These are phyloP conservation scores for Melanotaenia trifasciata DNA, from an alignment of 2,797 vertebrate genomes.

Conservation along the genomic window DNA sequence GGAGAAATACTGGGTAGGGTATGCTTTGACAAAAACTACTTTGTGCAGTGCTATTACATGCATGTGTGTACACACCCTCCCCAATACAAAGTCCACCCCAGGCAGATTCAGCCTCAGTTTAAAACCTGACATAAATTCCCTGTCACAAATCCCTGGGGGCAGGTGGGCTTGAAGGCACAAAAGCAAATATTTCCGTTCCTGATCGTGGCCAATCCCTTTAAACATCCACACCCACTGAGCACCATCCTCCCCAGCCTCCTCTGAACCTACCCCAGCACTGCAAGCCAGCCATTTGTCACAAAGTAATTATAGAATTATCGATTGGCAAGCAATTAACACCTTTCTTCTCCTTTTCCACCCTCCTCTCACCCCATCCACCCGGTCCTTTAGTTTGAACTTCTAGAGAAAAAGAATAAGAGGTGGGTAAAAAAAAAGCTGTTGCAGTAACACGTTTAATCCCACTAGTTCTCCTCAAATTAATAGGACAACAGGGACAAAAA, in stretches of 20 bases:
- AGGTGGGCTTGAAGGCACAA: conserved; percentile 82
- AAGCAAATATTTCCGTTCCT: conserved; percentile 88
- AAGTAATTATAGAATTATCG: conserved; percentile 91
- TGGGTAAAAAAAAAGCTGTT: conserved; percentile 40
- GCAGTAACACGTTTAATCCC: conserved; percentile 85
- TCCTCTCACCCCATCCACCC: conserved; percentile 52
- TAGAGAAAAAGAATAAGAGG: conserved; percentile 68
- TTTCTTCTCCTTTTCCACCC: conserved; percentile 74
- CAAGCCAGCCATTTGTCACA: conserved; percentile 87
- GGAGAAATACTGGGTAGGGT: conserved; percentile 31
- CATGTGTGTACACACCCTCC: conserved; percentile 21
- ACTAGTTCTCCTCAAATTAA: conserved; percentile 83
- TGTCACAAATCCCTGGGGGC: conserved; percentile 81
- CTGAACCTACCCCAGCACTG: conserved; percentile 72
- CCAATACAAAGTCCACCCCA: conserved; percentile 8
- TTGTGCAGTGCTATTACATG: conserved; percentile 43
- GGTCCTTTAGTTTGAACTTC: conserved; percentile 85
- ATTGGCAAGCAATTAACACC: conserved; percentile 88
- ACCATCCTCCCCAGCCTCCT: conserved; percentile 55
- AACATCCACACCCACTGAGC: conserved; percentile 75
- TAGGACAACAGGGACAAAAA: conserved; percentile 81
- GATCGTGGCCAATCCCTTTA: conserved; percentile 81
- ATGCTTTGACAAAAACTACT: conserved; percentile 31
- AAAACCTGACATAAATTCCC: conserved; percentile 84
- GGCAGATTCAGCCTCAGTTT: conserved; percentile 68